phyloP scores from a whole-genome alignment of 2,888 invertebrate species.

The Nemurella pictetii region DNA sequence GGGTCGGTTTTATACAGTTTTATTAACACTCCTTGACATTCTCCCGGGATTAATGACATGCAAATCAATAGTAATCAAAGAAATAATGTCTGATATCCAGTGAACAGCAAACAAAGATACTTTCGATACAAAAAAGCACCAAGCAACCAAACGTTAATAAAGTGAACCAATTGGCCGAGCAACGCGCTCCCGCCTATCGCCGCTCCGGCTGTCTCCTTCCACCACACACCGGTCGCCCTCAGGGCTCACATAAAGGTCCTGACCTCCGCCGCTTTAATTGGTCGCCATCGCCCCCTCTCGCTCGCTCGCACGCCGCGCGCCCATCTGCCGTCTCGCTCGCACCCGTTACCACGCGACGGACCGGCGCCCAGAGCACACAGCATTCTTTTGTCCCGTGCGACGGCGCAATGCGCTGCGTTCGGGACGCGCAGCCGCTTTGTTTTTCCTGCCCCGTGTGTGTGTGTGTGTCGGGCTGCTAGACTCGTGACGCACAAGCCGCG shows the following conservation, averaged over 20 bases:
- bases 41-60: too few relatives aligned
- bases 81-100: too few relatives aligned
- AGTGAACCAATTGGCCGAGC: too few relatives aligned
- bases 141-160: too few relatives aligned
- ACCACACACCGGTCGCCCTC: not conserved
- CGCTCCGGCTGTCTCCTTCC: not conserved
- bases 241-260: not conserved
- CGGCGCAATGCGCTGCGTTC: too few relatives aligned
- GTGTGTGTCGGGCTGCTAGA: too few relatives aligned
- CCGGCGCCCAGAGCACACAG: not conserved
- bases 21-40: too few relatives aligned
- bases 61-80: too few relatives aligned
- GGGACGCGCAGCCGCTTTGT: not conserved
- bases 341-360: not conserved
- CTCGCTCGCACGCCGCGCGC: not conserved
- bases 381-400: conserved; percentile 4
- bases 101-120: too few relatives aligned
- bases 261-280: not conserved
- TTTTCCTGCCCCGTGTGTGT: not conserved
- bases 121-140: too few relatives aligned
- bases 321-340: not conserved
- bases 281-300: not conserved
- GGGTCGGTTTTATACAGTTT: too few relatives aligned
- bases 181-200: too few relatives aligned
- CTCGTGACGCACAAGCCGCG: not conserved